Evolutionary conservation across 2,888 invertebrate genomes (phyloP).

Genomic region (Phrixothrix hirtus): DNA sequence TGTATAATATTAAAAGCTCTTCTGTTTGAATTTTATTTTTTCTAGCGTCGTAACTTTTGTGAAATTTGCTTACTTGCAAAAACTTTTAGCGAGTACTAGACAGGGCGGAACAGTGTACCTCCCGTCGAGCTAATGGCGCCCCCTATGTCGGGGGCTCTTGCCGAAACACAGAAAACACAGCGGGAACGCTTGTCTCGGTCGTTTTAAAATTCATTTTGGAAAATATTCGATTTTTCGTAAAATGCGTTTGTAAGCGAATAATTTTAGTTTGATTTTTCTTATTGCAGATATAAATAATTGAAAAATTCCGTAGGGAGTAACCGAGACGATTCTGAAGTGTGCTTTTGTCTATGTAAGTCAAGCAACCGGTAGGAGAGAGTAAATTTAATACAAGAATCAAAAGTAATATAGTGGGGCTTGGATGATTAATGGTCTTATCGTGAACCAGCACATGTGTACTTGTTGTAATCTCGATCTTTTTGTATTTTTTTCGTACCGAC

Average conservation of each 20-base stretch:
- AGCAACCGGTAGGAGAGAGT: conserved; percentile 1
- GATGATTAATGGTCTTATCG: conserved; percentile 36
- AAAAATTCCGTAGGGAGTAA: too few species aligned
- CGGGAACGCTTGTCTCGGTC: conserved; percentile 38
- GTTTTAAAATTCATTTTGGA: too few species aligned
- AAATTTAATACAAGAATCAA: conserved; percentile 24
- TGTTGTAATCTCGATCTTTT: conserved; percentile 35
- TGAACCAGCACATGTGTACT: conserved; percentile 37
- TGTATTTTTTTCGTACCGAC: conserved; percentile 22
- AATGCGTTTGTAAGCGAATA: too few species aligned
- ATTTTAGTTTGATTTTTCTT: too few species aligned
- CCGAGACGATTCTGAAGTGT: too few species aligned
- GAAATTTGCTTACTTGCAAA: too few species aligned
- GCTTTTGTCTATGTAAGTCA: background rate
- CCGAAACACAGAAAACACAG: conserved; percentile 48
- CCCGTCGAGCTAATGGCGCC: conserved; percentile 51
- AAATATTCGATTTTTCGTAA: too few species aligned
- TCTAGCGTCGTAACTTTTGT: too few species aligned
- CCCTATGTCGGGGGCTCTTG: conserved; percentile 47
- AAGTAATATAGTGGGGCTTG: conserved; percentile 23
- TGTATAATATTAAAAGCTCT: too few species aligned
- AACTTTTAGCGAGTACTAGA: too few species aligned
- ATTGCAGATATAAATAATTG: too few species aligned
- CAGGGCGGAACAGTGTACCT: conserved; percentile 47
- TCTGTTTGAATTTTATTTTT: too few species aligned